phyloP scores from a whole-genome alignment of 2,888 invertebrate genomes.

The Octonoba sinensis region DNA sequence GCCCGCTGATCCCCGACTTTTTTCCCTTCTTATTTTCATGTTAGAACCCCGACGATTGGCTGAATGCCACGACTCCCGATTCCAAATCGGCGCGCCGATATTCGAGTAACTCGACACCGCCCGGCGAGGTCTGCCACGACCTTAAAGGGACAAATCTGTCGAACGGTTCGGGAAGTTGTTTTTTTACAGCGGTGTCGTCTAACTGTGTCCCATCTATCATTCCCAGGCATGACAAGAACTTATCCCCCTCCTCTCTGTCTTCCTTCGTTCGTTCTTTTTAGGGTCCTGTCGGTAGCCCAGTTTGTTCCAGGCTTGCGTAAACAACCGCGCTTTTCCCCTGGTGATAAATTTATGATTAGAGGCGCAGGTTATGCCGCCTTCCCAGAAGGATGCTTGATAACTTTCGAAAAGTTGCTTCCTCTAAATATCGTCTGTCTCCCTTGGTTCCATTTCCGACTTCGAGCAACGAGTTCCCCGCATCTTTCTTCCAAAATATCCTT shows the following conservation, averaged over 20 bases:
- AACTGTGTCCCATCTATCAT: constrained; percentile 27
- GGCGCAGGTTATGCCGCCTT: constrained; percentile 18
- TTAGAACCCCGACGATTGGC: constrained; percentile 36
- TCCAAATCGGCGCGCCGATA: constrained; percentile 51
- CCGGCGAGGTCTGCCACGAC: constrained; percentile 32
- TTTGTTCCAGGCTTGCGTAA: constrained; percentile 30
- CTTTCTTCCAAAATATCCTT: too few relatives aligned
- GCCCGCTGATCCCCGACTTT: constrained; percentile 47
- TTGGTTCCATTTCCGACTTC: too few relatives aligned
- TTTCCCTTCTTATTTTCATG: background rate
- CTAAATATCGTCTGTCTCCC: constrained; percentile 3
- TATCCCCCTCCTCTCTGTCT: constrained; percentile 39
- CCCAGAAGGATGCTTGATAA: constrained; percentile 1
- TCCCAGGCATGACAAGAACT: constrained; percentile 28
- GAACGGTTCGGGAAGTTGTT: constrained; percentile 44
- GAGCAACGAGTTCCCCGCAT: too few relatives aligned
- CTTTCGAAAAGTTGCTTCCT: background rate
- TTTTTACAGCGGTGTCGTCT: constrained; percentile 29
- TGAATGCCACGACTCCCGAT: constrained; percentile 46
- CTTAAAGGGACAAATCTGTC: constrained; percentile 62
- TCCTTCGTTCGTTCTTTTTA: constrained; percentile 16
- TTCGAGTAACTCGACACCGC: constrained; percentile 53
- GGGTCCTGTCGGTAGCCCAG: constrained; percentile 35
- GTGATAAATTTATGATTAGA: constrained; percentile 57
- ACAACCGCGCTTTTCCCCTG: constrained; percentile 26